Evolutionary conservation across 1,140 invertebrate species (phyloP), one percentile per base, ranked within the genome.

Genomic region (Lethocerus indicus): DNA sequence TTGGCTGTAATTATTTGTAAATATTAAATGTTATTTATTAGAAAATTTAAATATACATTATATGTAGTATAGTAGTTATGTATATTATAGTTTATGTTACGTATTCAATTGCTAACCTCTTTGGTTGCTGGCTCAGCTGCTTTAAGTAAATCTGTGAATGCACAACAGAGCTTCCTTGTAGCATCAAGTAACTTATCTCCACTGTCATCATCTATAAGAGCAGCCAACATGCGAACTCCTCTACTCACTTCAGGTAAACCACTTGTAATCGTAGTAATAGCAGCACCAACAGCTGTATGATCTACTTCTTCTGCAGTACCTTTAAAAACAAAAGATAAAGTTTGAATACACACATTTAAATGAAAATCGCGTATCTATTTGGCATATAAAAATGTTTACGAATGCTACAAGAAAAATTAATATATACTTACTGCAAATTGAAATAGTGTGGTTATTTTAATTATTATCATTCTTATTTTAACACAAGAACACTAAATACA

Each of bases 211-310:
- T 94, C 90, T 77, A 95, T 89, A 0, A 98, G 70, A 0, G 92
- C 89, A 7, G 94, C 93, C 55, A 99, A 84, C 74, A 95, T 85
- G 49, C 85, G 78, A 1, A 98, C 90, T 55, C 83, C 91, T 59
- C 89, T 87, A 0, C 91, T 89, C 72, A 98, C 91, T 67, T 97
- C 90, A 0, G 93, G 91, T 50, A 98, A 70, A 59, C 96, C 97
- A 47, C 81, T 89, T 7, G 92, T 88, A 57, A 98, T 98, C 24
- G 93, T 95, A 7, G 88, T 89, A 49, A 99, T 93, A 6, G 95
- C 94, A 0, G 90, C 87, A 0, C 92, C 92, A 1, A 98, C 88
- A 12, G 90, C 87, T n/a, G 84, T 87, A 61, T 91, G 87, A 66
- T 98, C 93, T 3, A 87, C 80, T 54, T 87, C 81, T 56, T 88